phyloP scores from a whole-genome alignment of 2,797 vertebrate species.

The Chaenodraco wilsoni region DNA sequence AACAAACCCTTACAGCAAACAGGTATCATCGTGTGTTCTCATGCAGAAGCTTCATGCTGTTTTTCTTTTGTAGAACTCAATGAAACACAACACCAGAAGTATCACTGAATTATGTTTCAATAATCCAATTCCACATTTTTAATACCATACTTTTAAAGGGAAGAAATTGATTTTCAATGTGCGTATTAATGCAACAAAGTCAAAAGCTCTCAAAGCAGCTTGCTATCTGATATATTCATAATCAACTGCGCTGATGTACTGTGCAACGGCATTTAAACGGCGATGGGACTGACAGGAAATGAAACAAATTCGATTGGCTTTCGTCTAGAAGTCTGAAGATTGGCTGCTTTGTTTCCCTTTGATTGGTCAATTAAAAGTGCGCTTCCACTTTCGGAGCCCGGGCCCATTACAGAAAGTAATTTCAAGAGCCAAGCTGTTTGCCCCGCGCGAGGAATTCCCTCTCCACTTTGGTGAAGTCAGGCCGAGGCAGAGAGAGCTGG shows the following conservation, averaged over 20 bases:
- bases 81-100: conserved; percentile 31
- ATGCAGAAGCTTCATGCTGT: not conserved
- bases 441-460: conserved; percentile 75
- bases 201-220: conserved; percentile 69
- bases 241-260: conserved; percentile 76
- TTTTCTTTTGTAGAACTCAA: conserved; percentile 24
- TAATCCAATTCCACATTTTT: conserved; percentile 51
- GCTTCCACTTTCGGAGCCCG: conserved; percentile 67
- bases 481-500: conserved; percentile 68
- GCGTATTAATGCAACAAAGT: conserved; percentile 68
- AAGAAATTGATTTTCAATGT: conserved; percentile 53
- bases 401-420: conserved; percentile 79
- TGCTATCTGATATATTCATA: conserved; percentile 75
- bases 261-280: conserved; percentile 54
- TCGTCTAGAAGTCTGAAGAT: conserved; percentile 66
- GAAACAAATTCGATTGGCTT: conserved; percentile 76
- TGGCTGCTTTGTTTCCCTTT: conserved; percentile 74
- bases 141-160: conserved; percentile 35
- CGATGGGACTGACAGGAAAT: conserved; percentile 76
- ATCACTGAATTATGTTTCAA: conserved; percentile 58
- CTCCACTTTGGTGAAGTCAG: conserved; percentile 70
- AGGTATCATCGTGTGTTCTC: not conserved
- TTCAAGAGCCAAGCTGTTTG: conserved; percentile 80
- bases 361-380: conserved; percentile 81
- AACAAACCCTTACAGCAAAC: not conserved